Evolutionary conservation across 2,113 vertebrate genomes (phyloP).

Genomic region (Nothoprocta pentlandii): DNA sequence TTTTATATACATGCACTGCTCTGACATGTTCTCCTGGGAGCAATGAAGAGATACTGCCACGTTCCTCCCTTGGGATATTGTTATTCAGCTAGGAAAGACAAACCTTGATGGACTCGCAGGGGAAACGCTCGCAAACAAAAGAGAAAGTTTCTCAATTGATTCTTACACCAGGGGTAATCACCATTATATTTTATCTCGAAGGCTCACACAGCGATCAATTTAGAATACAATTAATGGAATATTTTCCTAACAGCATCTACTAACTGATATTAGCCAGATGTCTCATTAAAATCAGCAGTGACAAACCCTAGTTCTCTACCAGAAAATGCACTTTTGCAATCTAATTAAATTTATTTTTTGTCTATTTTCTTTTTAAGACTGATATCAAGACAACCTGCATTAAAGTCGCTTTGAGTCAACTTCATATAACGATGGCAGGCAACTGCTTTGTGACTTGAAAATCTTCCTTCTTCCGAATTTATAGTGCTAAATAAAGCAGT

Average conservation of each 20-base stretch:
- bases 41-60: conserved; percentile 73
- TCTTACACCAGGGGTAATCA: conserved; percentile 43
- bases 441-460: background rate
- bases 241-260: conserved; percentile 67
- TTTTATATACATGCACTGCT: conserved; percentile 66
- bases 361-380: conserved; percentile 63
- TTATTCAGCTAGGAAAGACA: conserved; percentile 50
- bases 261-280: conserved; percentile 76
- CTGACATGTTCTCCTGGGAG: conserved; percentile 75
- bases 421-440: conserved; percentile 1
- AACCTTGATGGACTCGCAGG: conserved; percentile 50
- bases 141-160: conserved; percentile 68
- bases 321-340: conserved; percentile 64
- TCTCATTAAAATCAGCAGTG: conserved; percentile 69
- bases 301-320: conserved; percentile 64
- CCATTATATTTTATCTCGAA: conserved; percentile 69
- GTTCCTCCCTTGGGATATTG: conserved; percentile 62
- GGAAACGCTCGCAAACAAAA: conserved; percentile 48
- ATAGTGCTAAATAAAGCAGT: background rate
- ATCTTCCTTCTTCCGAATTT: background rate
- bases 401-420: conserved; percentile 34
- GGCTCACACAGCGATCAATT: conserved; percentile 58
- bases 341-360: conserved; percentile 64
- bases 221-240: conserved; percentile 51
- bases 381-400: conserved; percentile 67